Conservation (phyloP, 2,888 invertebrate species). For the Tortricodes alternella region DNA sequence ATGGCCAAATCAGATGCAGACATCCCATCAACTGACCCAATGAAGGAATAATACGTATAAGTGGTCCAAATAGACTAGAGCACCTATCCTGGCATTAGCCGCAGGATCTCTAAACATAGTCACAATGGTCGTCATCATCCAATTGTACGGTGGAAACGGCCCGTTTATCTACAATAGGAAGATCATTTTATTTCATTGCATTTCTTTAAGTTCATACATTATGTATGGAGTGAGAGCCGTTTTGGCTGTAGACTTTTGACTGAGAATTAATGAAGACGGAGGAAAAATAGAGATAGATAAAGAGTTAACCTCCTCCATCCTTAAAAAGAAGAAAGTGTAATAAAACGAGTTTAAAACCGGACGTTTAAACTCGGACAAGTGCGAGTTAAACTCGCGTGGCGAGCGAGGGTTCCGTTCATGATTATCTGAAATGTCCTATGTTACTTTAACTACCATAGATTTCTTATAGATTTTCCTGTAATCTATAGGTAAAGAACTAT, state of each 20-base stretch:
- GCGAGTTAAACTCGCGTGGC: no score
- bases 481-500: no score
- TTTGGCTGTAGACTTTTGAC: slow-evolving; percentile 11
- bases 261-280: no score
- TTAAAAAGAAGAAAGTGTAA: no score
- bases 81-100: slow-evolving; percentile 71
- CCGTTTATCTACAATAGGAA: slow-evolving; percentile 73
- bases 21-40: slow-evolving; percentile 59
- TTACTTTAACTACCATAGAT: no score
- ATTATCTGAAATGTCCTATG: no score
- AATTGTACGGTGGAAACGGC: slow-evolving; percentile 76
- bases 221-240: slow-evolving; percentile 50
- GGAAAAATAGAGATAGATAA: no score
- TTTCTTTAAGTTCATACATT: slow-evolving; percentile 78
- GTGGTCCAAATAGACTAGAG: slow-evolving; percentile 62
- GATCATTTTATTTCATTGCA: slow-evolving; percentile 63
- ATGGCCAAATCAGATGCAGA: slow-evolving; percentile 7
- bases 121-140: slow-evolving; percentile 79
- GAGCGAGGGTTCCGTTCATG: no score
- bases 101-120: slow-evolving; percentile 82
- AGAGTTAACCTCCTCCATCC: no score
- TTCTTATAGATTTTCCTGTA: no score
- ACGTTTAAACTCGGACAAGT: no score
- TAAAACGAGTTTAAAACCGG: no score
- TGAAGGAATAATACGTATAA: slow-evolving; percentile 69